phyloP scores from a whole-genome alignment of 2,797 vertebrate genomes.

The Borostomias antarcticus region DNA sequence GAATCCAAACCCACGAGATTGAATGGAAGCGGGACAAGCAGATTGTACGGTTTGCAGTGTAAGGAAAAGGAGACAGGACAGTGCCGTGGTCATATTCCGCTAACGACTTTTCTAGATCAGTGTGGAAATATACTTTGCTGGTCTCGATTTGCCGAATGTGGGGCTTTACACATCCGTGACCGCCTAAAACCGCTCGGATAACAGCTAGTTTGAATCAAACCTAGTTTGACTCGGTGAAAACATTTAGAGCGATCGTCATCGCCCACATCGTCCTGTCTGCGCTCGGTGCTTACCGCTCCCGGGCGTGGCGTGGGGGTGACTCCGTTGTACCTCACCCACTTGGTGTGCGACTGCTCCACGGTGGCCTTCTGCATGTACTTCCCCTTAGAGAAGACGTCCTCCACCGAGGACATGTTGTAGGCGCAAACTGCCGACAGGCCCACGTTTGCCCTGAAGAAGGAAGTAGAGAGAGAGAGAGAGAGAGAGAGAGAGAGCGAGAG shows the following conservation, averaged over 20 bases:
- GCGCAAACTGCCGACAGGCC: constrained; percentile 94
- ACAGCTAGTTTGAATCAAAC: too few species aligned
- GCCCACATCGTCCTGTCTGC: background rate
- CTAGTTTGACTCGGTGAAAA: background rate
- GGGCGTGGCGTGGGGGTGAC: constrained; percentile 88
- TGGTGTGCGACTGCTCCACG: constrained; percentile 94
- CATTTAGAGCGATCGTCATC: background rate
- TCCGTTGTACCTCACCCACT: constrained; percentile 94
- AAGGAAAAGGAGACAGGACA: too few species aligned
- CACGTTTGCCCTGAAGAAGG: constrained; percentile 85
- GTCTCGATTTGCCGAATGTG: too few species aligned
- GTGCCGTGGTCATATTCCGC: too few species aligned
- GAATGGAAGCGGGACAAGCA: background rate
- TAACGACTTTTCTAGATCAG: too few species aligned
- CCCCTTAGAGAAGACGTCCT: constrained; percentile 91
- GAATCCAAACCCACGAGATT: background rate
- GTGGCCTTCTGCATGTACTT: constrained; percentile 98
- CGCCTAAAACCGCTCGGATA: too few species aligned
- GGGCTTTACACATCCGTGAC: too few species aligned
- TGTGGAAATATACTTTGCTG: background rate
- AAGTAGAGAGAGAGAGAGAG: constrained; percentile 5
- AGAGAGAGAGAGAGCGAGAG: too few species aligned
- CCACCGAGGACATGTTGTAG: constrained; percentile 85
- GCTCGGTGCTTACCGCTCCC: constrained; percentile 83
- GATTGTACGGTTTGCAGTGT: too few species aligned